Conservation (phyloP, 2,113 vertebrate species). For the Notarius quadriscutis region DNA sequence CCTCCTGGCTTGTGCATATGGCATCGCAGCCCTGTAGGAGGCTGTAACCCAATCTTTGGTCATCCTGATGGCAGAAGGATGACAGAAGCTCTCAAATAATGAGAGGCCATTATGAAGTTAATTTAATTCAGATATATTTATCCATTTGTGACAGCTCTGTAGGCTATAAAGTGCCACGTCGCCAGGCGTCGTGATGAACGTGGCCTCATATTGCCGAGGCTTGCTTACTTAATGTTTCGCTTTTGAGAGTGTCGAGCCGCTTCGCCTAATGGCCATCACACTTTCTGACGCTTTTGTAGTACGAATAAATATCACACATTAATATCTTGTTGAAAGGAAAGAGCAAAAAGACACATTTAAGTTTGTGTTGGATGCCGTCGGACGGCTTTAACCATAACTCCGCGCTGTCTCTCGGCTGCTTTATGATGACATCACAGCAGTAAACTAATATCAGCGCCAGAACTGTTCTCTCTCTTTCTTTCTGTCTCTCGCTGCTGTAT, state of each 20-base stretch:
- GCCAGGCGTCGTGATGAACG: conserved; percentile 2
- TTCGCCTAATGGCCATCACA: conserved; percentile 9
- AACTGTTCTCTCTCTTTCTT: conserved; percentile 34
- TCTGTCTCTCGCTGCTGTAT: conserved; percentile 40
- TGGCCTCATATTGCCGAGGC: background rate
- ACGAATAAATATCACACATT: conserved; percentile 36
- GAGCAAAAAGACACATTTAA: conserved; percentile 33
- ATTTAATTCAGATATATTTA: conserved; percentile 32
- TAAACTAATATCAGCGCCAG: conserved; percentile 45
- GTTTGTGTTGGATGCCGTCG: conserved; percentile 19
- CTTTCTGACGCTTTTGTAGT: conserved; percentile 15
- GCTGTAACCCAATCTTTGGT: conserved; percentile 48
- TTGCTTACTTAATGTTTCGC: background rate
- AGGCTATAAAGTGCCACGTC: conserved; percentile 6
- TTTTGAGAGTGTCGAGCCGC: background rate
- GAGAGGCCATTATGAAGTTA: conserved; percentile 21
- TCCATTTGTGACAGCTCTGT: conserved; percentile 25
- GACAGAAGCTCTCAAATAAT: conserved; percentile 41
- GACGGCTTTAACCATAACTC: conserved; percentile 37
- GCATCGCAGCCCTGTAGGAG: background rate
- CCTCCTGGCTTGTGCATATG: conserved; percentile 45
- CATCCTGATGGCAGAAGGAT: conserved; percentile 45
- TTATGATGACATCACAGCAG: conserved; percentile 52
- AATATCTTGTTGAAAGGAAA: conserved; percentile 27
- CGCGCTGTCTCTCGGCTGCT: conserved; percentile 39